Percentiles rank a stretch among this genome's conserved stretches.
These are phyloP conservation scores for Alouatta palliata DNA, from an alignment of 2,113 vertebrate genomes.

Conservation along the genomic window DNA sequence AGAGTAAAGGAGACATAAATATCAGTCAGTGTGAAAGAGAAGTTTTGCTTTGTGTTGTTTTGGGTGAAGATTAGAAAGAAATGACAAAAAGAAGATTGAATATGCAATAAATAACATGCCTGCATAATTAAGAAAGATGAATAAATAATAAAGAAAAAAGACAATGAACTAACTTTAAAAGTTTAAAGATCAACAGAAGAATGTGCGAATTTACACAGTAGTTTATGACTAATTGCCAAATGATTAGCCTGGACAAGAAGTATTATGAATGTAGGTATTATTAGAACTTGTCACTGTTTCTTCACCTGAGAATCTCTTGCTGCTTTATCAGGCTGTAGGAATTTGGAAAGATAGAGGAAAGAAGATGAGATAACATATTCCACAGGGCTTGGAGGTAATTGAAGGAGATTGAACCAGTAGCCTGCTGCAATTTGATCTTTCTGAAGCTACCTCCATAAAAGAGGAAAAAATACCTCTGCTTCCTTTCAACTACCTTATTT, in stretches of 20 bases:
- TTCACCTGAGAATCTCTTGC: not conserved
- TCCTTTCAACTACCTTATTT: not conserved
- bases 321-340: not conserved
- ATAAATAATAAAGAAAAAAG: not conserved
- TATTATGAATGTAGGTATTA: not conserved
- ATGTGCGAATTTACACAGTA: not conserved
- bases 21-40: not conserved
- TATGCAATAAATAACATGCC: not conserved
- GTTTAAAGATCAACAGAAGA: not conserved
- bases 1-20: not conserved
- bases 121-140: not conserved
- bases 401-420: not conserved
- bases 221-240: too few species aligned
- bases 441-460: not conserved
- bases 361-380: not conserved
- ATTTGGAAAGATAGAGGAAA: not conserved
- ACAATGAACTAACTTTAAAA: not conserved
- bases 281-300: not conserved
- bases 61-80: not conserved
- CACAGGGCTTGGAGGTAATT: not conserved
- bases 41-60: not conserved
- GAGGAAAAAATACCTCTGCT: not conserved
- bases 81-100: not conserved
- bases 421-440: not conserved
- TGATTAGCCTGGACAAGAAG: not conserved